Conservation (phyloP, 2,888 invertebrate genomes). For the Lasioglossum villosulum region DNA sequence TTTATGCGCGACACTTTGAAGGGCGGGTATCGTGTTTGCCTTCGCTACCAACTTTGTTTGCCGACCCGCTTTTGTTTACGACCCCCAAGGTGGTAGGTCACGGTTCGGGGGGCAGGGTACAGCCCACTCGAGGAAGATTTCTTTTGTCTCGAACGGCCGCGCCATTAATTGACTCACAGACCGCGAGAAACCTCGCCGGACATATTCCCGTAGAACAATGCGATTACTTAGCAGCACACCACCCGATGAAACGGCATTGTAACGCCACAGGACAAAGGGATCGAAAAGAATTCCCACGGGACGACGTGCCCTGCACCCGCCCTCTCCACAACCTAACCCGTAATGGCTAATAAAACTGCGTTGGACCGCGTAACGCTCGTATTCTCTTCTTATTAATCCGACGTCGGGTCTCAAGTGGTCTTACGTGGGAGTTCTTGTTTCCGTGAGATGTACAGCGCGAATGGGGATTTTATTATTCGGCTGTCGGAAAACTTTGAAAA, state of each 20-base stretch:
- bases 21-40: slow-evolving; percentile 72
- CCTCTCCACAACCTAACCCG: no score
- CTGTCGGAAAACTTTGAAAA: neutral
- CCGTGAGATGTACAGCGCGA: slow-evolving; percentile 1
- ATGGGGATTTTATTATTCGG: neutral
- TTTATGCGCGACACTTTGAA: slow-evolving; percentile 66
- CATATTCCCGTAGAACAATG: slow-evolving; percentile 58
- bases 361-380: neutral
- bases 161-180: slow-evolving; percentile 7
- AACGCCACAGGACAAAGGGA: slow-evolving; percentile 48
- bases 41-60: slow-evolving; percentile 73
- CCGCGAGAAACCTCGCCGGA: slow-evolving; percentile 14
- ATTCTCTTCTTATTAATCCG: slow-evolving; percentile 12
- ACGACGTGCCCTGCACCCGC: neutral
- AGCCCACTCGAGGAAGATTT: slow-evolving; percentile 67
- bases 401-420: slow-evolving; percentile 12
- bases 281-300: slow-evolving; percentile 42
- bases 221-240: slow-evolving; percentile 55
- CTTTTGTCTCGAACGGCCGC: slow-evolving; percentile 37
- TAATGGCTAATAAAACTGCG: slow-evolving; percentile 33
- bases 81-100: slow-evolving; percentile 65
- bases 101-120: slow-evolving; percentile 52
- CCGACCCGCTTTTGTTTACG: slow-evolving; percentile 65
- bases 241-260: slow-evolving; percentile 50
- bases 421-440: slow-evolving; percentile 3